Conservation (phyloP, 2,797 vertebrate species). For the Chiloscyllium punctatum region DNA sequence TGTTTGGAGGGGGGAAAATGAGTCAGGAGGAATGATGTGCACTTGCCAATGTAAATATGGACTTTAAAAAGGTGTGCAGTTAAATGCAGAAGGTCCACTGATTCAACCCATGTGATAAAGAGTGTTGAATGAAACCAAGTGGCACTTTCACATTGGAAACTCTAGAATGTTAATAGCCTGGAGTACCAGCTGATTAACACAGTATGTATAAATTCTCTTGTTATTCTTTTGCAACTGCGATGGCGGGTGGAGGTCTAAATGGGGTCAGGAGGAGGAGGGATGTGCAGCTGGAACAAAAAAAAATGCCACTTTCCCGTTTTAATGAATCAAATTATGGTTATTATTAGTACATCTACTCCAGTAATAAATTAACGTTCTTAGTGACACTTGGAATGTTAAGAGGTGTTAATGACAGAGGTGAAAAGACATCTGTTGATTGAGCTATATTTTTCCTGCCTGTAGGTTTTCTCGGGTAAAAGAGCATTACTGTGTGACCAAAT, state of each 20-base stretch:
- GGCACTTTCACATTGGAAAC: slow-evolving; percentile 36
- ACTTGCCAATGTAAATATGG: slow-evolving; percentile 48
- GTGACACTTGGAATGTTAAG: slow-evolving; percentile 38
- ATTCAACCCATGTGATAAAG: slow-evolving; percentile 30
- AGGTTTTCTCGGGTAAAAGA: slow-evolving; percentile 23
- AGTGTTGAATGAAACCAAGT: slow-evolving; percentile 37
- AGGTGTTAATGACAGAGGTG: slow-evolving; percentile 36
- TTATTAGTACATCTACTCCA: slow-evolving; percentile 23
- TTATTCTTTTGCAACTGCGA: slow-evolving; percentile 34
- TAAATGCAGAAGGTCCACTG: slow-evolving; percentile 31
- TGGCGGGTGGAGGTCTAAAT: slow-evolving; percentile 29
- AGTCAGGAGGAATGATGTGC: slow-evolving; percentile 46
- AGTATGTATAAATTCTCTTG: slow-evolving; percentile 38
- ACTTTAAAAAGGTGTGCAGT: slow-evolving; percentile 21
- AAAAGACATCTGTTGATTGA: slow-evolving; percentile 36
- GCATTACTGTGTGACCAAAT: slow-evolving; percentile 13
- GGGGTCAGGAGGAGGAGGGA: slow-evolving; percentile 25
- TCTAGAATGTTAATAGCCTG: slow-evolving; percentile 38
- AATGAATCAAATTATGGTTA: slow-evolving; percentile 32
- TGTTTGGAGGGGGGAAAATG: slow-evolving; percentile 41
- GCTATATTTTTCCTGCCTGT: slow-evolving; percentile 30
- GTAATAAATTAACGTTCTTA: slow-evolving; percentile 34
- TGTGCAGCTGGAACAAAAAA: slow-evolving; percentile 35
- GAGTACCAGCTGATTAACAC: slow-evolving; percentile 38
- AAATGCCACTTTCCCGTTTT: slow-evolving; percentile 12